Evolutionary conservation across 2,888 invertebrate species (phyloP).

Genomic region (Lasioglossum zephyrum): DNA sequence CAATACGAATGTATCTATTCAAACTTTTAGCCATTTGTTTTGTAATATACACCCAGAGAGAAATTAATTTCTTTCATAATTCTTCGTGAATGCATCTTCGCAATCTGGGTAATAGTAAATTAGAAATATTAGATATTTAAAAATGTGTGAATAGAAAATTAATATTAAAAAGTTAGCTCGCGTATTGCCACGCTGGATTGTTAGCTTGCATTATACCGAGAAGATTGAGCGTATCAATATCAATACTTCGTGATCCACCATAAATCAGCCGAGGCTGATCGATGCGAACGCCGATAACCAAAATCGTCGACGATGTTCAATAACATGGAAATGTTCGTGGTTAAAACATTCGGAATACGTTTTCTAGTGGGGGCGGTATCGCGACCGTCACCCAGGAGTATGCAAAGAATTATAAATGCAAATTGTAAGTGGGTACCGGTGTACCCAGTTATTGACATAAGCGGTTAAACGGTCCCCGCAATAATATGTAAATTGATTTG

Average conservation of each 20-base stretch:
- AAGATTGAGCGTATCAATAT: neutral
- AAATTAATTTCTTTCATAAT: too few species aligned
- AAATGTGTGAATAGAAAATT: too few species aligned
- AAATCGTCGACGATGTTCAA: neutral
- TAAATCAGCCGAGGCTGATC: neutral
- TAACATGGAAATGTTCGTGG: neutral
- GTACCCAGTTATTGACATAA: constrained; percentile 20
- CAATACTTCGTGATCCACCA: neutral
- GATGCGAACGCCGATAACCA: neutral
- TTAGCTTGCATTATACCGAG: neutral
- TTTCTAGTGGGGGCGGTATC: neutral
- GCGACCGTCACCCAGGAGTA: neutral
- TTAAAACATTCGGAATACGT: neutral
- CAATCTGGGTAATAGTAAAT: too few species aligned
- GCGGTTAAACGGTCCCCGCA: constrained; percentile 11
- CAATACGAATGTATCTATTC: too few species aligned
- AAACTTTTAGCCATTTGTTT: too few species aligned
- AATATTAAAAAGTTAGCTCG: neutral
- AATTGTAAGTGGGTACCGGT: neutral
- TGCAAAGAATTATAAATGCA: constrained; percentile 1
- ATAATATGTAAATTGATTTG: constrained; percentile 40
- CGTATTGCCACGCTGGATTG: neutral
- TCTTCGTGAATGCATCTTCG: too few species aligned
- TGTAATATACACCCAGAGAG: too few species aligned
- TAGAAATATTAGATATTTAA: neutral